Conservation (phyloP, 92 coral and sea anemone species). For the Umimayanthus kanabou region DNA sequence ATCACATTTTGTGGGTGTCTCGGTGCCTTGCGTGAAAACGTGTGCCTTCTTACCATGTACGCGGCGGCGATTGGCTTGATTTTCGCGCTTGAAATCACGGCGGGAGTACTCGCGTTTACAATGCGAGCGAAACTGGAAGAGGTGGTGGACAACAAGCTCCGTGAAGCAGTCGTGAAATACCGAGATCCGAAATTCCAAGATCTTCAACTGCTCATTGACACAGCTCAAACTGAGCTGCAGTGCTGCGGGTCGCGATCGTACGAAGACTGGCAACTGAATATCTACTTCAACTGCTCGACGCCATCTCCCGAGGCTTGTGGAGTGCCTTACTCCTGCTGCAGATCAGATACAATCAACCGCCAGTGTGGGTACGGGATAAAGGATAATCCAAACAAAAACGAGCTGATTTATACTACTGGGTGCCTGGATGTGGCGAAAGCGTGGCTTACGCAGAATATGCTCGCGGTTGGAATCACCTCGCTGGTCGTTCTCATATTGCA, state of each 20-base stretch:
- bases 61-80: slow-evolving; percentile 57
- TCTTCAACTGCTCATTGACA: slow-evolving; percentile 81
- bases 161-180: slow-evolving; percentile 76
- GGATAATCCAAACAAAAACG: neutral
- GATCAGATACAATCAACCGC: slow-evolving; percentile 63
- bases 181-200: slow-evolving; percentile 77
- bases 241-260: slow-evolving; percentile 84
- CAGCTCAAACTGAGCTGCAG: slow-evolving; percentile 72
- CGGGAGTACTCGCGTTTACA: slow-evolving; percentile 65
- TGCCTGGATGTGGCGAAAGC: slow-evolving; percentile 68
- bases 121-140: slow-evolving; percentile 62
- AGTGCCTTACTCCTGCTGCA: slow-evolving; percentile 92
- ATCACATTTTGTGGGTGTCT: slow-evolving; percentile 89
- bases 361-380: slow-evolving; percentile 81
- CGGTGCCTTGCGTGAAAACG: slow-evolving; percentile 93
- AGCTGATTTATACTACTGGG: slow-evolving; percentile 63
- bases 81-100: slow-evolving; percentile 55
- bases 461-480: slow-evolving; percentile 52
- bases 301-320: slow-evolving; percentile 67
- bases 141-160: slow-evolving; percentile 75
- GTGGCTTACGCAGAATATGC: slow-evolving; percentile 62
- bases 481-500: slow-evolving; percentile 53
- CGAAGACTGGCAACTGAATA: slow-evolving; percentile 80
- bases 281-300: slow-evolving; percentile 84
- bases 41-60: slow-evolving; percentile 72